Evolutionary conservation across 53 echinoderm and acorn worm species (phyloP), one percentile per base, ranked within the genome.

Genomic region (Zoroaster sp.): DNA sequence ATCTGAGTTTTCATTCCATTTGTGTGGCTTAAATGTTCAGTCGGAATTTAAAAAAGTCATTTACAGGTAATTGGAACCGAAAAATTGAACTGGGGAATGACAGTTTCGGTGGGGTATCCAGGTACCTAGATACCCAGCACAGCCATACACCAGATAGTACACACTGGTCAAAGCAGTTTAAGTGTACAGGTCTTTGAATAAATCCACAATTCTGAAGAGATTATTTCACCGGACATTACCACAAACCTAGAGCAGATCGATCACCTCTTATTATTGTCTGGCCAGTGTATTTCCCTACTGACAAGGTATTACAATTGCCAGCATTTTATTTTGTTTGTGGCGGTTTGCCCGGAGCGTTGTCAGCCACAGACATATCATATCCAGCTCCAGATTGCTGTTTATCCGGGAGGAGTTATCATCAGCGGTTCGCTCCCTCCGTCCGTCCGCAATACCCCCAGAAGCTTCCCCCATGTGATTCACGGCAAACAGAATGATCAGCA

Each of bases 361-460:
- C 70, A 70, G 38, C 85, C 34, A 85, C 85, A 85, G 85, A 85
- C 85, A n/a, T 85, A 83, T 83, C 83, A 83, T 83, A 40, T 85
- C 85, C 71, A 85, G 71, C 85, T 63, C 31, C 85, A 20, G 69
- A 85, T 85, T 85, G 85, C 70, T 69, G 34, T 71, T 49, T 47
- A 71, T 85, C 85, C 51, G 66, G 34, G 70, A 71, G 69, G 85
- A 81, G 35, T 66, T 66, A 54, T 39, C 67, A 25, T 31, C 66
- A n/a, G 33, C 40, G 36, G 40, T 17, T 23, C 21, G 74, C 39
- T 21, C 74, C 74, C 21, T 10, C 18, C 63, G 63, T 17, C 63
- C 11, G 18, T 59, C 25, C 4, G 55, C 43, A 25, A 18, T 40
- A 21, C 67, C 42, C 67, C 40, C 45, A 81, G 40, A 46, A 35